Evolutionary conservation across 2,797 vertebrate species (phyloP).

Genomic region (Aeoliscus strigatus): DNA sequence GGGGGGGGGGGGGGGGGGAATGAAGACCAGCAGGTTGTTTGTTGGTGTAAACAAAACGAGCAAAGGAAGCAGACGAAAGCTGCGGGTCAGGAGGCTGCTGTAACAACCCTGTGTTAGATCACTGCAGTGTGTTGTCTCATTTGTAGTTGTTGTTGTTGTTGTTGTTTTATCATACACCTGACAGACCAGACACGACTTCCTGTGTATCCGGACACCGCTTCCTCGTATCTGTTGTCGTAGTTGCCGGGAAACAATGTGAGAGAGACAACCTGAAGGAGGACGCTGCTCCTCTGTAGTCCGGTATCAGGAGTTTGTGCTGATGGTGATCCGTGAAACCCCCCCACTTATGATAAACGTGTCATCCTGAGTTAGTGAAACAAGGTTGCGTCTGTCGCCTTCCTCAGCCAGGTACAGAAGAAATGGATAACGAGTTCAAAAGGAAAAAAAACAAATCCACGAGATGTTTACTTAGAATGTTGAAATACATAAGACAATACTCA

Average conservation of each 20-base stretch:
- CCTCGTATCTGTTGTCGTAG: constrained; percentile 26
- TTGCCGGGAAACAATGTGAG: constrained; percentile 19
- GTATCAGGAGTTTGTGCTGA: too few relatives aligned
- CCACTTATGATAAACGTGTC: too few relatives aligned
- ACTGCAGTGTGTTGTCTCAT: constrained; percentile 27
- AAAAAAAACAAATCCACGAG: neutral
- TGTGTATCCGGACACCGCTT: constrained; percentile 5
- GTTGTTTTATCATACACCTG: constrained; percentile 5
- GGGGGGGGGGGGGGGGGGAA: constrained; percentile 28
- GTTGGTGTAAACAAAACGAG: constrained; percentile 27
- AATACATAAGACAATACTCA: constrained; percentile 13
- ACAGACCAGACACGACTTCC: constrained; percentile 22
- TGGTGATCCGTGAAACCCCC: too few relatives aligned
- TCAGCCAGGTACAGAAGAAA: too few relatives aligned
- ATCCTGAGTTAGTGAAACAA: too few relatives aligned
- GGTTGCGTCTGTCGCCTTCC: too few relatives aligned
- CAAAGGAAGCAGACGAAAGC: constrained; percentile 37
- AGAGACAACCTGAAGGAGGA: too few relatives aligned
- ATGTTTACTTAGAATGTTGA: constrained; percentile 10
- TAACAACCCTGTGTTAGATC: constrained; percentile 32
- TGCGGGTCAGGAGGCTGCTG: constrained; percentile 20
- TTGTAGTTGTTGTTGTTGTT: constrained; percentile 28
- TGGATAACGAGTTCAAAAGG: too few relatives aligned
- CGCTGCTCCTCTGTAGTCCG: too few relatives aligned
- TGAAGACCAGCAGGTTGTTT: constrained; percentile 55